Evolutionary conservation across 2,113 vertebrate genomes (phyloP), one percentile per base, ranked within the genome.

Genomic region (Cercocebus atys): DNA sequence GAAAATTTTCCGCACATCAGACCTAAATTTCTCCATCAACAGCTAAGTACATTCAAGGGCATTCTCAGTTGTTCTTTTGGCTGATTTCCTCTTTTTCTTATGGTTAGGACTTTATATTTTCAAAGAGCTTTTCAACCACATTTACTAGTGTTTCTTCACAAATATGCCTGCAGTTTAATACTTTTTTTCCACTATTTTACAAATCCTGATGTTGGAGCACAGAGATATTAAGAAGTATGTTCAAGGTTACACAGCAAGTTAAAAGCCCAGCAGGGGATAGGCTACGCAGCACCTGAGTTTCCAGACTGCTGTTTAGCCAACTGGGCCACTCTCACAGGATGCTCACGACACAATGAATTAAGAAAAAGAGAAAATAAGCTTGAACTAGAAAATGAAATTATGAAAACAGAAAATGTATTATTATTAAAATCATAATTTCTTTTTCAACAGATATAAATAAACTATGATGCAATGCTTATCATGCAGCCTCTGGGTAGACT

Each of bases 211-310:
- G 88, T 38, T 80, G 64, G 88, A 88, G 52, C 55, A 90, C 20
- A 96, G 92, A 95, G 94, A 90, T 92, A 96, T 88, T 93, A 80
- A 92, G 82, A 96, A 87, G 40, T 14, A 85, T 92, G 43, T 84
- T 88, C 75, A 97, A 95, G 75, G 57, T 85, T 95, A 96, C 64
- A 38, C 11, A 95, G 93, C 57, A 95, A 92, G 93, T 97, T 97
- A 95, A 96, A 96, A 96, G 45, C 72, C n/a, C 84, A 90, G 52
- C 72, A 75, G 84, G 84, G 80, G 52, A 82, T 32, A 40, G 32
- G 11, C 13, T 78, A 8, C 8, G 81, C 7, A 92, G n/a, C 32
- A 95, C 66, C n/a, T 89, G 68, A 87, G 47, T 97, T 96, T 96
- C 64, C 55, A 97, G 76, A 79, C 32, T 47, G n/a, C 22, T 95